Evolutionary conservation across 2,113 vertebrate species (phyloP), one percentile per base, ranked within the genome.

Genomic region (Fregata magnificens): DNA sequence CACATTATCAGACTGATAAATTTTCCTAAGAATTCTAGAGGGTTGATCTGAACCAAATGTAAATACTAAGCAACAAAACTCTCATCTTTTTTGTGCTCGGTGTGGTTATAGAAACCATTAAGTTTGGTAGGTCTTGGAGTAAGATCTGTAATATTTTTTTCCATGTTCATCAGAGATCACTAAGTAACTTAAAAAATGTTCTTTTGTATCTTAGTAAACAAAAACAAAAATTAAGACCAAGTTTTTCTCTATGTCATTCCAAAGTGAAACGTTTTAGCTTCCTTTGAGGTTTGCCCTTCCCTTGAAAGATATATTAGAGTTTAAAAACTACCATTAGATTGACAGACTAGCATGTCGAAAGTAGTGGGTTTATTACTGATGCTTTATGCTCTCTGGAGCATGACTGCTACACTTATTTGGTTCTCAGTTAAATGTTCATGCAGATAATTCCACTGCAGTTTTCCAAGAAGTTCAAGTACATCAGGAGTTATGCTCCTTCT

Each of bases 91-190:
- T 74, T 28, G 16, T 24, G 12, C 74, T 81, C 76, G 29, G 9
- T 74, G 61, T 3, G 34, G 80, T 94, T 95, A 72, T 49, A 95
- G 65, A 86, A 82, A 83, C 90, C 82, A 88, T 83, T 63, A 91
- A 76, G 34, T 45, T 10, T 19, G 93, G 22, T 49, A 65, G 59
- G 26, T 31, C 56, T 97, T 96, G 95, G 95, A 92, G 80, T 56
- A 62, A 97, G 94, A 95, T 91, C 95, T 91, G 88, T 92, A 79
- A 55, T 82, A 67, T 52, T 96, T 94, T 97, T 93, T 93, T 82
- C 65, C 7, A 1, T 85, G 72, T 87, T 92, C 83, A 86, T 91
- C 62, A 76, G 89, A 89, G 80, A 74, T 90, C 62, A 72, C 44
- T 69, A 69, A 93, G 34, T 86, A 76, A 95, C 80, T 91, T 82